Evolutionary conservation across 2,888 invertebrate species (phyloP), one percentile per base, ranked within the genome.

Genomic region (Trichacis sp.): DNA sequence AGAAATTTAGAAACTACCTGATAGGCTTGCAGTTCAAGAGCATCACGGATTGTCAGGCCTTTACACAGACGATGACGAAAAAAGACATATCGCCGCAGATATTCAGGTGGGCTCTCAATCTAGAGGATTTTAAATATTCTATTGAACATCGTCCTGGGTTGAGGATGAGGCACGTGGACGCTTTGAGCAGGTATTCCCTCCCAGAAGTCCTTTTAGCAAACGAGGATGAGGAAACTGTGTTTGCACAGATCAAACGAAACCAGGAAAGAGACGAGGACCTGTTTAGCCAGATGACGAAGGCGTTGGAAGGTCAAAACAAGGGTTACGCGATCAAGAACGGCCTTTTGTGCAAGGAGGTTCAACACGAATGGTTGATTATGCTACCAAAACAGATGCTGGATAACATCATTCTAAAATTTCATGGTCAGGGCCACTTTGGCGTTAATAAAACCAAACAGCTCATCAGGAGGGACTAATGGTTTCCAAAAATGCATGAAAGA

Each of bases 401-500:
- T 2, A 17, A 47, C 15, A 30, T 47, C 9, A 55, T 58, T 14
- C 18, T 15, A 36, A 19, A 14, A 47, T 45, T 30, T 2, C 63
- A 63, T 8, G 24, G 29, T 1, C 14, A 46, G 11, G 63, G 58
- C n/a, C 56, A 56, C 24, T 49, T 56, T n/a, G 36, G 14, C 11
- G 29, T 17, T 9, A 14, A 1, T 1, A 56, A 56, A 20, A 56
- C 56, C 1, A 17, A 48, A 6, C 18, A 15, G 15, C 1, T 77
- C 9, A 45, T 81, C 2, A 65, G 51, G 14, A 68, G 70, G 49
- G 74, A 78, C 1, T 81, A 74, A 50, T 78, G 69, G 49, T 77
- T 80, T 36, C 42, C 20, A 2, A 33, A 52, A 1, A 12, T 73
- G 53, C 36, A 54, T n/a, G 29, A 45, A 9, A 67, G 68, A 49